Percentiles rank a stretch among this genome's conserved stretches.
Evolutionary conservation across 2,113 vertebrate genomes (phyloP).

Genomic region (Calonectris borealis): DNA sequence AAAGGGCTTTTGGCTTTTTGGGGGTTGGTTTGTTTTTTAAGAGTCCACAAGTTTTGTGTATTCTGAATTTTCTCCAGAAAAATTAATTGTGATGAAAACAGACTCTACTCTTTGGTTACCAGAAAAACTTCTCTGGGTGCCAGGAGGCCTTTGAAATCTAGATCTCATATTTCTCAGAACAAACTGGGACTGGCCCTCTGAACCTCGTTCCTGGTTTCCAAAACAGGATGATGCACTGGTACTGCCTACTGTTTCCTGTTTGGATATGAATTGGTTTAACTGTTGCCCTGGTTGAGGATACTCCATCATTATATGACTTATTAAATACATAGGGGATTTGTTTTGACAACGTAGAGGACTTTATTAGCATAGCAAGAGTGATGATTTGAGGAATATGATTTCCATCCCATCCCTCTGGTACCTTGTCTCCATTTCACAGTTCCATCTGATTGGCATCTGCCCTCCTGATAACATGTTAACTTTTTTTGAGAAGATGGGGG

Average conservation of each 20-base stretch:
- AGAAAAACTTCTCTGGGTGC: neutral
- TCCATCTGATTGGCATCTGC: neutral
- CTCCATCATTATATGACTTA: neutral
- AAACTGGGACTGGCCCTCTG: neutral
- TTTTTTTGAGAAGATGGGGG: neutral
- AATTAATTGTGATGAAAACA: neutral
- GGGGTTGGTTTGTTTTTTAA: neutral
- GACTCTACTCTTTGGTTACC: neutral
- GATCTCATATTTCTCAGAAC: neutral
- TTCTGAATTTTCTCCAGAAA: constrained; percentile 14
- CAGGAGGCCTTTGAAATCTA: neutral
- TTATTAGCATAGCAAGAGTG: neutral
- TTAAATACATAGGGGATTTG: neutral
- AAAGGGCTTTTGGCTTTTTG: neutral
- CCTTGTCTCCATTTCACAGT: neutral
- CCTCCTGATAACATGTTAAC: neutral
- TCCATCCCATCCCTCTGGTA: neutral
- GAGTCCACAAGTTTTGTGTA: neutral
- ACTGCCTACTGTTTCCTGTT: neutral
- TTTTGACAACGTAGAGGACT: neutral
- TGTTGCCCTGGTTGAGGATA: neutral
- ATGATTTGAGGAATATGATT: neutral
- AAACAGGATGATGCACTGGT: neutral
- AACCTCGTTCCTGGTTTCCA: neutral
- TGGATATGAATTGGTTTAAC: neutral